phyloP scores from a whole-genome alignment of 2,797 vertebrate genomes.

The Chaetophractus vellerosus region DNA sequence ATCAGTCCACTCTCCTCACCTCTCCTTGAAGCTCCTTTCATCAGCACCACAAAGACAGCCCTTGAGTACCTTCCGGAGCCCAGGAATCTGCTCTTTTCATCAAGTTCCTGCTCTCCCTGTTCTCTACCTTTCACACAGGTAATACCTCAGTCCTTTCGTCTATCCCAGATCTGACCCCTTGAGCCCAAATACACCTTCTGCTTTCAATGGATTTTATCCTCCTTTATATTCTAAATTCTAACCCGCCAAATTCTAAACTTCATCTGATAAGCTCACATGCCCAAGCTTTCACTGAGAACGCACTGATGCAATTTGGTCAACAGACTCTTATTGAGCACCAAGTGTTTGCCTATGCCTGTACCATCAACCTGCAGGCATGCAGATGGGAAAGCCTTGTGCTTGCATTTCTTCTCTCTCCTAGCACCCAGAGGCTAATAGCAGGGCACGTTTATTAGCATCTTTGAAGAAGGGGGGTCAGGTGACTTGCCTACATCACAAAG shows the following conservation, averaged over 20 bases:
- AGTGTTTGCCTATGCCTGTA: background rate
- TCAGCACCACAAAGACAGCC: background rate
- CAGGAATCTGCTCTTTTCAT: conserved; percentile 11
- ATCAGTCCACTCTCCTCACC: no score
- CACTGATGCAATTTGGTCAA: background rate
- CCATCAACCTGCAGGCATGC: background rate
- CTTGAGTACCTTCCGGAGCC: conserved; percentile 5
- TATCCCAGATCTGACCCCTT: background rate
- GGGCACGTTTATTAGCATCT: background rate
- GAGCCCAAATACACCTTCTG: background rate
- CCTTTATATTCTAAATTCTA: background rate
- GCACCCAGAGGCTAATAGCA: background rate
- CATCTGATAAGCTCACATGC: background rate
- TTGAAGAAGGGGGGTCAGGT: background rate
- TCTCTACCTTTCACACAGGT: background rate
- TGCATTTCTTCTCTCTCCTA: background rate
- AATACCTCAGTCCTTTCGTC: background rate
- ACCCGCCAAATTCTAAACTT: background rate
- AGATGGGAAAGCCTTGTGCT: background rate
- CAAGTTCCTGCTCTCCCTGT: background rate
- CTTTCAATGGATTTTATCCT: background rate
- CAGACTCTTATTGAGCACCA: background rate
- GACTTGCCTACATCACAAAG: background rate
- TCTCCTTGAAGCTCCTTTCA: background rate
- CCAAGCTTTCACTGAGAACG: conserved; percentile 24